phyloP scores from a whole-genome alignment of 2,113 vertebrate genomes.

The Ellobius talpinus region DNA sequence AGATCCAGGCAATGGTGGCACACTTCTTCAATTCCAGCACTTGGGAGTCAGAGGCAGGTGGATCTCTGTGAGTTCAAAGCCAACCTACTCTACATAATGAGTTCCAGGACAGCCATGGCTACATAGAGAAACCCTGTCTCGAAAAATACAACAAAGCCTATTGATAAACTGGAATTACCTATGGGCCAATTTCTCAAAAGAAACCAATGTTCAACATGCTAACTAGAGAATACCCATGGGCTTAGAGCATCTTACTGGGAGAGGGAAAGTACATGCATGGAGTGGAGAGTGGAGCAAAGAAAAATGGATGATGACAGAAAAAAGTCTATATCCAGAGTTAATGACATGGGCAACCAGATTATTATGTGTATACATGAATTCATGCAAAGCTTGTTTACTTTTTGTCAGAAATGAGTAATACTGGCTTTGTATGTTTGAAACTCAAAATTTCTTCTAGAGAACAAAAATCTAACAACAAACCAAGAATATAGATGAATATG shows the following conservation, averaged over 20 bases:
- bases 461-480: constrained; percentile 48
- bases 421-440: constrained; percentile 37
- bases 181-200: constrained; percentile 48
- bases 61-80: background rate
- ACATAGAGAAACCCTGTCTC: background rate
- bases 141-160: background rate
- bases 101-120: background rate
- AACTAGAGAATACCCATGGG: constrained; percentile 4
- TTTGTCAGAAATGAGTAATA: constrained; percentile 47
- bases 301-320: background rate
- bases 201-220: background rate
- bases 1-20: background rate
- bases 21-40: background rate
- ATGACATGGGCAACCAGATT: constrained; percentile 36
- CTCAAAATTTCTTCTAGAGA: constrained; percentile 24
- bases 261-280: background rate
- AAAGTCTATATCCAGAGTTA: constrained; percentile 27
- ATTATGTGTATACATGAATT: constrained; percentile 32
- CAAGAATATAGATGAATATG: constrained; percentile 58
- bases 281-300: background rate
- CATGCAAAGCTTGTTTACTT: constrained; percentile 28
- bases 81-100: background rate
- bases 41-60: background rate
- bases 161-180: constrained; percentile 29
- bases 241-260: constrained; percentile 56